These are phyloP conservation scores for Cryptocheilus praepositus DNA, from an alignment of 2,888 invertebrate genomes.

Conservation along the genomic window DNA sequence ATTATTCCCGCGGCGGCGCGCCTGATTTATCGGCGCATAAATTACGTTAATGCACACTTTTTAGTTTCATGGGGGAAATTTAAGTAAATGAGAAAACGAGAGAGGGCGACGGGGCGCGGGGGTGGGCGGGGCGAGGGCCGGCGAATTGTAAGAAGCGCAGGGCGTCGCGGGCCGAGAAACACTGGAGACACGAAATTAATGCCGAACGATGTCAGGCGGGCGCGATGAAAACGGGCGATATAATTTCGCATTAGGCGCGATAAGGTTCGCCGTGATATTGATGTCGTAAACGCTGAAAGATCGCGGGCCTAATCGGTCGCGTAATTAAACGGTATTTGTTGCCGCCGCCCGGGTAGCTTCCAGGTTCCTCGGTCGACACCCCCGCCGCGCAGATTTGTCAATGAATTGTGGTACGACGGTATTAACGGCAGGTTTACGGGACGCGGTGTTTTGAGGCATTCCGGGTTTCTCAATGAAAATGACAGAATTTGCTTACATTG, in stretches of 20 bases:
- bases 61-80: conserved; percentile 52
- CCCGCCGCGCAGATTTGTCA: too few relatives aligned
- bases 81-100: conserved; percentile 22
- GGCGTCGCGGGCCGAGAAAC: background rate
- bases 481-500: too few relatives aligned
- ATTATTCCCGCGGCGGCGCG: conserved; percentile 50
- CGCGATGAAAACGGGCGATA: conserved; percentile 12
- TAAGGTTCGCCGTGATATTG: background rate
- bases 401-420: too few relatives aligned
- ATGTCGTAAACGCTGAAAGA: too few relatives aligned
- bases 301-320: too few relatives aligned
- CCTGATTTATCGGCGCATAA: conserved; percentile 60
- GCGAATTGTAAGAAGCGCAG: background rate
- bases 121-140: conserved; percentile 8
- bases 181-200: conserved; percentile 40
- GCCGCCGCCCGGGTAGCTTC: too few relatives aligned
- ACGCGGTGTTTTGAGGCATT: too few relatives aligned
- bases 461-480: too few relatives aligned
- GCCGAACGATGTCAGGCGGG: conserved; percentile 21
- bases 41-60: conserved; percentile 53
- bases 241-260: conserved; percentile 6
- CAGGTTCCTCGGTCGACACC: too few relatives aligned
- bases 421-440: too few relatives aligned
- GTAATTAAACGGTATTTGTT: too few relatives aligned
- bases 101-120: conserved; percentile 12